A percentile compares a stretch with the other conserved stretches of the same genome.
Evolutionary conservation across 1,140 invertebrate genomes (phyloP).

Genomic region (Psilanteris sp.): DNA sequence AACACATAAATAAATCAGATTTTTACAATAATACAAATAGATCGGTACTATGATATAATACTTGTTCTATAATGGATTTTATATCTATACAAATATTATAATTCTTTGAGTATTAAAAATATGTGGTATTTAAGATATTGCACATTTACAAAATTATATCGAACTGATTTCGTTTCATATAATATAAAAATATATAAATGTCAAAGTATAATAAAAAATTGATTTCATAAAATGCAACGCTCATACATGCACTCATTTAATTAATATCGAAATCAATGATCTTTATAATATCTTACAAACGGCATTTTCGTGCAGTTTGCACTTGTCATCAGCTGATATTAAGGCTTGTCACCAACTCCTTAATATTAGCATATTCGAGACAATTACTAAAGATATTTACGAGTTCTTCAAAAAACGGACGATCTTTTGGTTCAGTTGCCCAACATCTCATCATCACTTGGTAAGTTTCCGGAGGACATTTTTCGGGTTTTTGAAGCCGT

Average conservation of each 20-base stretch:
- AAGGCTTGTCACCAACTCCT: conserved; percentile 80
- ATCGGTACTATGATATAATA: conserved; percentile 12
- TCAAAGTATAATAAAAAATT: conserved; percentile 17
- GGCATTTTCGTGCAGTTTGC: conserved; percentile 5
- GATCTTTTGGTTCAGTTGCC: conserved; percentile 86
- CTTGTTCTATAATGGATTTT: conserved; percentile 2
- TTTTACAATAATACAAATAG: conserved; percentile 36
- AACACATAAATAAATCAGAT: no score
- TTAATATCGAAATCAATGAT: conserved; percentile 3
- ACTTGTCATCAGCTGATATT: conserved; percentile 72
- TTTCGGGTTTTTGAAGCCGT: conserved; percentile 87
- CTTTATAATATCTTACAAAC: conserved; percentile 25
- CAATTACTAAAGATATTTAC: conserved; percentile 87
- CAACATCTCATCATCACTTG: conserved; percentile 94
- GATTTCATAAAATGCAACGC: conserved; percentile 1
- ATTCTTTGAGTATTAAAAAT: conserved; percentile 39
- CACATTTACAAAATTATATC: conserved; percentile 22
- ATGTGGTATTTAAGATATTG: conserved; percentile 4
- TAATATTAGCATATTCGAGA: conserved; percentile 86
- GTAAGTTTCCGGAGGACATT: conserved; percentile 92
- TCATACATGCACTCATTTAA: neutral
- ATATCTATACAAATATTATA: conserved; percentile 1
- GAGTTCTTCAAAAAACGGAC: conserved; percentile 91
- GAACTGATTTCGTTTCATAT: neutral
- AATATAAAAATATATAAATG: conserved; percentile 43